Conservation (phyloP, 1,140 invertebrate species). For the Portunus trituberculatus region DNA sequence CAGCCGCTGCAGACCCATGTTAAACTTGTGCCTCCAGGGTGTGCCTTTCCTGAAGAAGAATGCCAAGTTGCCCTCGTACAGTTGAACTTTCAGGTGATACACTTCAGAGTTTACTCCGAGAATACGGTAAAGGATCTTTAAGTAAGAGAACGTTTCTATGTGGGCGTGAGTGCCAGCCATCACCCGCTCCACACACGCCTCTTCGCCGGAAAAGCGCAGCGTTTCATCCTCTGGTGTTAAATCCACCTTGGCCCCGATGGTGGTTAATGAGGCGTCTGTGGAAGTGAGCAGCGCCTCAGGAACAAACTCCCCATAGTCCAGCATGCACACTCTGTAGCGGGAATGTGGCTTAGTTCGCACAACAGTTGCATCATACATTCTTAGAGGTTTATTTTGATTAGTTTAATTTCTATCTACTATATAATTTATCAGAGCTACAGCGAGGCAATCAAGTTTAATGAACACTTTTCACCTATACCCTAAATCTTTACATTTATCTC, state of each 20-base stretch:
- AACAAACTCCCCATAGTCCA: slow-evolving; percentile 55
- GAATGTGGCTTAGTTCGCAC: background rate
- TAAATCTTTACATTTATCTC: background rate
- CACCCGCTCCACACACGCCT: background rate
- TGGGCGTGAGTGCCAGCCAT: slow-evolving; percentile 55
- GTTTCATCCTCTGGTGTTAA: background rate
- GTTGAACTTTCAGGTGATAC: background rate
- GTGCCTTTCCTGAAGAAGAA: slow-evolving; percentile 48
- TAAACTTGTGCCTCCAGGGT: slow-evolving; percentile 59
- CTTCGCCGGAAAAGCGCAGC: background rate
- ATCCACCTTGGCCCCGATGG: slow-evolving; percentile 34
- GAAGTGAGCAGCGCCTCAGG: slow-evolving; percentile 39
- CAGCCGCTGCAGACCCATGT: slow-evolving; percentile 34
- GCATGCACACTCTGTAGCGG: slow-evolving; percentile 44
- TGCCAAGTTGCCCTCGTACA: slow-evolving; percentile 21
- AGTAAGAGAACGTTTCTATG: slow-evolving; percentile 32
- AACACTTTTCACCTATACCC: no score
- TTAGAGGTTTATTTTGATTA: no score
- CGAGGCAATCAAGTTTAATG: no score
- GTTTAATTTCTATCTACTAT: no score
- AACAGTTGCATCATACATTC: no score
- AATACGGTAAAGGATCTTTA: background rate
- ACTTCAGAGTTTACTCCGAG: background rate
- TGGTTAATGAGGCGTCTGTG: background rate
- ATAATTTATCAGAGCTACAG: no score